Base-by-base conservation (phyloP, 37 sponge, comb jelly and placozoan species). In the Beroe ovata region DNA sequence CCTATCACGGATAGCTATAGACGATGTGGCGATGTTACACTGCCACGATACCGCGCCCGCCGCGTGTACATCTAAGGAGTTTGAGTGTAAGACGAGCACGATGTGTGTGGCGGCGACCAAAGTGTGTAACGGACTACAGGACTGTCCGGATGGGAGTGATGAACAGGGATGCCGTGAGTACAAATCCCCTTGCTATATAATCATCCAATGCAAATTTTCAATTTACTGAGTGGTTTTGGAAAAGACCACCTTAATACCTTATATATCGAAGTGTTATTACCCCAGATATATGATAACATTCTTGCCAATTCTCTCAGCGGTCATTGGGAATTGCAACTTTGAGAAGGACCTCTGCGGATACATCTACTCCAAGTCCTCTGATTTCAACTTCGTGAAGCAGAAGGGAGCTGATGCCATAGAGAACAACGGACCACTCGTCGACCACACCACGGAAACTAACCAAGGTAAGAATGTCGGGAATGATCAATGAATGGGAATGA, bases 161-260 rank as follows among this genome's bases (percentile, higher is more conserved):
- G 84, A 77, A 41, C 84, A 77, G 84, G 84, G 84, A 40, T 77
- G 84, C 33, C 54, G 84, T 77, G 38, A 77, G 84, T 77, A 29
- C 8, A 47, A 47, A 47, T 47, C n/a, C n/a, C n/a, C n/a, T n/a
- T n/a, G n/a, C n/a, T n/a, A n/a, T n/a, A n/a, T n/a, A n/a, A n/a
- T n/a, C n/a, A n/a, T n/a, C n/a, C n/a, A n/a, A n/a, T n/a, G n/a
- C n/a, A n/a, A n/a, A n/a, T n/a, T n/a, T n/a, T n/a, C n/a, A n/a
- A n/a, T n/a, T n/a, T n/a, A n/a, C n/a, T n/a, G n/a, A n/a, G n/a
- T n/a, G n/a, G n/a, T n/a, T n/a, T n/a, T n/a, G n/a, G n/a, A n/a
- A n/a, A n/a, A n/a, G n/a, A n/a, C n/a, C n/a, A n/a, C n/a, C n/a
- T n/a, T n/a, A n/a, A n/a, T n/a, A n/a, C n/a, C n/a, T n/a, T n/a